Evolutionary conservation across 2,888 invertebrate species (phyloP).

Genomic region (Abrostola triplasia): DNA sequence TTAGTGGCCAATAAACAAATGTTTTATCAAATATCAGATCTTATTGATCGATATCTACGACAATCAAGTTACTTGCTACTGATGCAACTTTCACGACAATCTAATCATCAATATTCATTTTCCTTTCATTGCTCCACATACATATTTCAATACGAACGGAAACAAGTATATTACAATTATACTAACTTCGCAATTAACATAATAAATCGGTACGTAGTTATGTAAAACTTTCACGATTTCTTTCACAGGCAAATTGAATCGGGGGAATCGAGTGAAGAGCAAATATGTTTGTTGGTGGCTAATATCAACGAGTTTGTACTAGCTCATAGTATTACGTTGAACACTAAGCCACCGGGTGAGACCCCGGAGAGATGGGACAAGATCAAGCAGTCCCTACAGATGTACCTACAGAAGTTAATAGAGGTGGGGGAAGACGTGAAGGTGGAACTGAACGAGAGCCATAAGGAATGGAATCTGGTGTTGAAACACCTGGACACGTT

Average conservation of each 20-base stretch:
- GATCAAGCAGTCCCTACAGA: slow-evolving; percentile 81
- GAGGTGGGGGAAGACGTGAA: slow-evolving; percentile 86
- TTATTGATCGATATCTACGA: slow-evolving; percentile 9
- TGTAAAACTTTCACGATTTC: slow-evolving; percentile 14
- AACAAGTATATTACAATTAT: slow-evolving; percentile 30
- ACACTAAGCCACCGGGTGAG: slow-evolving; percentile 84
- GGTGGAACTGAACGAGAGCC: slow-evolving; percentile 81
- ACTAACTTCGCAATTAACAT: slow-evolving; percentile 20
- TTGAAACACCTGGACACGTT: slow-evolving; percentile 83
- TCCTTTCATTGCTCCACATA: slow-evolving; percentile 16
- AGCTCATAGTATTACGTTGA: slow-evolving; percentile 85
- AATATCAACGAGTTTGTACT: slow-evolving; percentile 88
- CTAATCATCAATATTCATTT: slow-evolving; percentile 13
- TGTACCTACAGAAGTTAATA: slow-evolving; percentile 82
- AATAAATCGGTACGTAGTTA: slow-evolving; percentile 19
- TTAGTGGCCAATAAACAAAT: too few relatives aligned
- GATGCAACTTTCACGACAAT: slow-evolving; percentile 15
- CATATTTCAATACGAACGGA: slow-evolving; percentile 18
- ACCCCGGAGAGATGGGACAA: slow-evolving; percentile 85
- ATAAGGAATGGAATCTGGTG: slow-evolving; percentile 78
- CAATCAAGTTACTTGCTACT: slow-evolving; percentile 1
- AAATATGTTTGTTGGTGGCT: slow-evolving; percentile 84
- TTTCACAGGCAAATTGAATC: slow-evolving; percentile 77
- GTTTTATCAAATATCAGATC: slow-evolving; percentile 21
- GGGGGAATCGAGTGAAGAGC: slow-evolving; percentile 74